These are phyloP conservation scores for Drosophila gunungcola DNA, from an alignment of 1,140 invertebrate genomes.

Conservation along the genomic window DNA sequence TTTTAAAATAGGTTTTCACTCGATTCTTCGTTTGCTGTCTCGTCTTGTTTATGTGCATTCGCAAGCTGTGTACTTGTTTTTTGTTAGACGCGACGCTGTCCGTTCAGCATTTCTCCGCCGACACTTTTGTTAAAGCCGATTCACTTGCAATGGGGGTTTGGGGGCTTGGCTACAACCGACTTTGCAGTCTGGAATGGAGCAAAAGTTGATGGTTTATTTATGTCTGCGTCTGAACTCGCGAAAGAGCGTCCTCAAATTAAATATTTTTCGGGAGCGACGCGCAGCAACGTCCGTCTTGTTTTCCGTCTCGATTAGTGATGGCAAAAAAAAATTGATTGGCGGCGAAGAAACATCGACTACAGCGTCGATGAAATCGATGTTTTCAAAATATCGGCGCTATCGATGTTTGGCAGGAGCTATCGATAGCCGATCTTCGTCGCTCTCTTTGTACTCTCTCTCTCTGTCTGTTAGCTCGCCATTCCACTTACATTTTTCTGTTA, in stretches of 20 bases:
- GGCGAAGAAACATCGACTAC: too few relatives aligned
- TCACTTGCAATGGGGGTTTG: constrained; percentile 7
- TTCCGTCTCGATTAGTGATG: constrained; percentile 7
- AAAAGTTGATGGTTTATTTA: constrained; percentile 32
- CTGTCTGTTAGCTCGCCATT: too few relatives aligned
- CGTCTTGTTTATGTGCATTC: constrained; percentile 51
- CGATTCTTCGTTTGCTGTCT: constrained; percentile 39
- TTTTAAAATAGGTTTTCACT: constrained; percentile 67
- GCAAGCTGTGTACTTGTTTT: constrained; percentile 28
- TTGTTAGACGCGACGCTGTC: constrained; percentile 59
- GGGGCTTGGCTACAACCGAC: not conserved
- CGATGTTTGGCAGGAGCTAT: too few relatives aligned
- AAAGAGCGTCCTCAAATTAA: constrained; percentile 57
- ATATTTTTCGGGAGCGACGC: constrained; percentile 36
- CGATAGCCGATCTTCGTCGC: too few relatives aligned
- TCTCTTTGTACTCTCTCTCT: too few relatives aligned
- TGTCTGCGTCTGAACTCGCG: constrained; percentile 58
- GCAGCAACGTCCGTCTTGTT: constrained; percentile 45
- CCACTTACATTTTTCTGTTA: too few relatives aligned
- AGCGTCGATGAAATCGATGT: too few relatives aligned
- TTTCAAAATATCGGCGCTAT: too few relatives aligned
- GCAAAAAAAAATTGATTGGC: too few relatives aligned
- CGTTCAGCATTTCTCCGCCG: constrained; percentile 50
- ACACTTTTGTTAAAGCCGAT: constrained; percentile 15
- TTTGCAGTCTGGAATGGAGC: constrained; percentile 16